A percentile compares a stretch with the other conserved stretches of the same genome.
Conservation (phyloP, 2,113 vertebrate genomes). For the Grammomys surdaster region DNA sequence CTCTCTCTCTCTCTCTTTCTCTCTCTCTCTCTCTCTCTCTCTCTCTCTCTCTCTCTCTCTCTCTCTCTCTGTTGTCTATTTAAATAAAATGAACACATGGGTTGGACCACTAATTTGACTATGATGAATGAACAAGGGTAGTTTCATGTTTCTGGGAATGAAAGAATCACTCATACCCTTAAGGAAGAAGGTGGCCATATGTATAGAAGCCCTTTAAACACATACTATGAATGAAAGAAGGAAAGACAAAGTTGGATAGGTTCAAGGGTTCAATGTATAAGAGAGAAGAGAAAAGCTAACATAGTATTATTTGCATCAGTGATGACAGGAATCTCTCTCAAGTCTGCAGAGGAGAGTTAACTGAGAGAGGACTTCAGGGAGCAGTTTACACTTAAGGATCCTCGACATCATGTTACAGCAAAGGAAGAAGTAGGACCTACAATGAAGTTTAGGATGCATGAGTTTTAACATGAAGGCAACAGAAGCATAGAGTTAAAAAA, state of each 20-base stretch:
- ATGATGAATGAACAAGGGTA: not conserved
- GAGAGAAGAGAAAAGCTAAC: not conserved
- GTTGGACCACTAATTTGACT: not conserved
- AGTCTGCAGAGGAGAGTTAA: rapidly evolving
- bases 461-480: slow-evolving; percentile 7
- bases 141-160: not conserved
- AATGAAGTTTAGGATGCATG: not conserved
- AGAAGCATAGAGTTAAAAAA: not conserved
- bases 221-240: not conserved
- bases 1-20: too few relatives aligned
- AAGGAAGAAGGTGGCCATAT: not conserved
- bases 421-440: not conserved
- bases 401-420: not conserved
- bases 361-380: not conserved
- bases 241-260: not conserved
- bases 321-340: not conserved
- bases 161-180: not conserved
- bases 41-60: too few relatives aligned
- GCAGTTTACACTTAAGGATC: not conserved
- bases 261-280: not conserved
- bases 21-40: too few relatives aligned
- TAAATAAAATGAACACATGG: not conserved
- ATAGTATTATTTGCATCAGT: not conserved
- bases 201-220: not conserved
- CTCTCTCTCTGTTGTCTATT: not conserved